These are phyloP conservation scores for Aromia moschata DNA, from an alignment of 2,888 invertebrate genomes.

Conservation along the genomic window DNA sequence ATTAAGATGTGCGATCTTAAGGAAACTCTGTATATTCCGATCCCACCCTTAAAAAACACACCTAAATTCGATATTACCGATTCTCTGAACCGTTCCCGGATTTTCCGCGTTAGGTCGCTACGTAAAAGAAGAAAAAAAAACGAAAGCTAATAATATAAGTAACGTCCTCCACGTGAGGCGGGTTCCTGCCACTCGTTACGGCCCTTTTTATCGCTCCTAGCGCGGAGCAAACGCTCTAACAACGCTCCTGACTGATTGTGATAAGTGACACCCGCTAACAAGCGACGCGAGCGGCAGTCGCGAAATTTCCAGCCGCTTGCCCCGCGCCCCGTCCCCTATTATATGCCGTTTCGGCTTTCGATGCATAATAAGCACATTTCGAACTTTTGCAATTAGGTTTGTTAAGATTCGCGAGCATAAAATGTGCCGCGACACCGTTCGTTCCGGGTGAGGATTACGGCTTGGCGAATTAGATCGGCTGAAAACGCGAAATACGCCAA, in stretches of 20 bases:
- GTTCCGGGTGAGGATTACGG: too few species aligned
- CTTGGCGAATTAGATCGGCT: too few species aligned
- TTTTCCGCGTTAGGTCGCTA: too few species aligned
- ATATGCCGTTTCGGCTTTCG: background rate
- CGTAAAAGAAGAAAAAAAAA: too few species aligned
- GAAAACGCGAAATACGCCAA: too few species aligned
- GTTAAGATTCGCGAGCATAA: too few species aligned
- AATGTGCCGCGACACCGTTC: too few species aligned
- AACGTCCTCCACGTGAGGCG: constrained; percentile 2
- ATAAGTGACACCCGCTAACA: constrained; percentile 32
- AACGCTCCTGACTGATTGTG: constrained; percentile 32
- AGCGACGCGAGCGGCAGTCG: constrained; percentile 25
- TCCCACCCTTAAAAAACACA: too few species aligned
- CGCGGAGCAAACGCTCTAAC: constrained; percentile 25
- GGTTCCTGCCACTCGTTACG: constrained; percentile 10
- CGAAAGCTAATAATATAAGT: constrained; percentile 13
- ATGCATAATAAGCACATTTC: constrained; percentile 15
- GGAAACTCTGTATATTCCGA: too few species aligned
- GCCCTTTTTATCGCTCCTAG: constrained; percentile 13
- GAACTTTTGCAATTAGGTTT: constrained; percentile 9
- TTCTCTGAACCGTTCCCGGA: too few species aligned
- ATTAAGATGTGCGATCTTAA: too few species aligned
- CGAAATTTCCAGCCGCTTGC: constrained; percentile 5
- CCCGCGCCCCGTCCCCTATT: background rate
- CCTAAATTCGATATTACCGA: too few species aligned